These are phyloP conservation scores for Craniophora ligustri DNA, from an alignment of 2,888 invertebrate genomes.

Conservation along the genomic window DNA sequence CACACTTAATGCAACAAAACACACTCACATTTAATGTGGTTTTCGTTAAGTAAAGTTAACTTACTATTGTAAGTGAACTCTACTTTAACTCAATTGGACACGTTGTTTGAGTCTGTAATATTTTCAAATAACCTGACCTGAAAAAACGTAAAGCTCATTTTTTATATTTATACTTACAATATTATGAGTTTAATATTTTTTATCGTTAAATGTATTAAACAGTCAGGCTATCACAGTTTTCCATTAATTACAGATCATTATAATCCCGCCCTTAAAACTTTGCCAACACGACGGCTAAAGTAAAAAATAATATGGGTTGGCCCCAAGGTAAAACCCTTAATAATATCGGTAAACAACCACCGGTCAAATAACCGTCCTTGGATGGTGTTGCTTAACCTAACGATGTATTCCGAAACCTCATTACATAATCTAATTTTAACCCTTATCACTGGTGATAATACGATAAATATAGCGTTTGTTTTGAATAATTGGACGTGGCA, in stretches of 20 bases:
- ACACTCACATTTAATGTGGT: too few relatives aligned
- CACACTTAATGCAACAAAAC: too few relatives aligned
- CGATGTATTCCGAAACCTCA: constrained; percentile 55
- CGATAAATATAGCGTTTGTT: constrained; percentile 34
- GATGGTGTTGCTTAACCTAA: constrained; percentile 51
- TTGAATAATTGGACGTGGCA: constrained; percentile 43
- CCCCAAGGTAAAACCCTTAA: constrained; percentile 23
- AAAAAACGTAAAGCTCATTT: too few relatives aligned
- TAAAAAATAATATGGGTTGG: constrained; percentile 18
- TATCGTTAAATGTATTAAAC: too few relatives aligned
- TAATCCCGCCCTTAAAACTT: constrained; percentile 1
- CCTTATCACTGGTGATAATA: constrained; percentile 43
- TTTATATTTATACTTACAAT: too few relatives aligned
- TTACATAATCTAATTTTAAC: constrained; percentile 54
- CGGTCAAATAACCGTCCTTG: constrained; percentile 44
- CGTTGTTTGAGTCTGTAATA: too few relatives aligned
- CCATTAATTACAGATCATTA: neutral
- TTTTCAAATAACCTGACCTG: too few relatives aligned
- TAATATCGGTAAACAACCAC: constrained; percentile 34
- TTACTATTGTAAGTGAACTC: too few relatives aligned
- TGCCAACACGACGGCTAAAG: neutral
- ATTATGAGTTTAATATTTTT: too few relatives aligned
- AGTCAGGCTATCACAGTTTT: neutral
- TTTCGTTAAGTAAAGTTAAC: too few relatives aligned
- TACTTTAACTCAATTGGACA: too few relatives aligned